Conservation (phyloP, 2,797 vertebrate species). For the Rhynchonycteris naso region DNA sequence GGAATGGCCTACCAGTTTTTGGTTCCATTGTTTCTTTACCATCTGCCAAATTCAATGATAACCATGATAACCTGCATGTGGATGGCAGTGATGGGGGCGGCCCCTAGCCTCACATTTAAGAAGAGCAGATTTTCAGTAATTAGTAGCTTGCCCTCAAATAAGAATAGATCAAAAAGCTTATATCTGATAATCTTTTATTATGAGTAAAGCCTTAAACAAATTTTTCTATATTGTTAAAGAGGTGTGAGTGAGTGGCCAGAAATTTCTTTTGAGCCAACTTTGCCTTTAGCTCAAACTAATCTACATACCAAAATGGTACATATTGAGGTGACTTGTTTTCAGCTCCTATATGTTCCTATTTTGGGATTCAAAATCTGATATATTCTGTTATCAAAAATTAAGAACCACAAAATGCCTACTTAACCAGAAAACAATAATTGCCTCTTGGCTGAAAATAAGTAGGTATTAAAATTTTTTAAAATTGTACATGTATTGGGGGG, state of each 20-base stretch:
- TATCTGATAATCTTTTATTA: background rate
- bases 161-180: background rate
- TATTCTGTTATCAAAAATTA: slow-evolving; percentile 33
- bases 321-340: background rate
- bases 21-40: too few species aligned
- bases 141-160: background rate
- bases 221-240: background rate
- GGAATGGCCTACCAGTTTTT: too few species aligned
- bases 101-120: too few species aligned
- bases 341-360: background rate
- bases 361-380: background rate
- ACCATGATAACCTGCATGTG: too few species aligned
- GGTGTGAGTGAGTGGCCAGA: too few species aligned
- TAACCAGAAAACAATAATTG: slow-evolving; percentile 41
- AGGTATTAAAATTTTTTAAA: slow-evolving; percentile 32
- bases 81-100: too few species aligned
- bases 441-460: slow-evolving; percentile 21
- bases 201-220: background rate
- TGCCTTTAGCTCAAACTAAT: background rate
- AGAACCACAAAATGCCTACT: background rate
- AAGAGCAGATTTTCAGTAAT: background rate
- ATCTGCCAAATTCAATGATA: too few species aligned
- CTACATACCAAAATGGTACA: background rate
- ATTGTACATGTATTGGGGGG: too few species aligned
- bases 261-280: background rate